Evolutionary conservation across 2,797 vertebrate species (phyloP).

Genomic region (Gymnothorax reevesii): DNA sequence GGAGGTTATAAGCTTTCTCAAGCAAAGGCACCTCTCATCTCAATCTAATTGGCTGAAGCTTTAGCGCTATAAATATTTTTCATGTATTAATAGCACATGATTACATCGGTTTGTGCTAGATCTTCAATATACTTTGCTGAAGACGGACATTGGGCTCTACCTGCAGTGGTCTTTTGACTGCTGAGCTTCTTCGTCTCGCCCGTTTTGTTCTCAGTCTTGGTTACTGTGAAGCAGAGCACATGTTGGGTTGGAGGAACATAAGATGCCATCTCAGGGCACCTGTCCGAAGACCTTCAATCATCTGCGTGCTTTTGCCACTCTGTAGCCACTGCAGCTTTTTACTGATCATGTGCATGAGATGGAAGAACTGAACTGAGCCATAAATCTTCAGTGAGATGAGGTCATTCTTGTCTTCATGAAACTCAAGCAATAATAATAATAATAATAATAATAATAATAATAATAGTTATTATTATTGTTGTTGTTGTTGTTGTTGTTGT

Average conservation of each 20-base stretch:
- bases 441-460: not conserved
- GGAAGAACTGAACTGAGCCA: not conserved
- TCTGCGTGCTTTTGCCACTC: not conserved
- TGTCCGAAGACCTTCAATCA: not conserved
- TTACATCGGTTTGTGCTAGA: too few relatives aligned
- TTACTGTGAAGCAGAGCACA: conserved; percentile 60
- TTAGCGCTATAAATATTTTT: too few relatives aligned
- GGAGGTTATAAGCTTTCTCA: too few relatives aligned
- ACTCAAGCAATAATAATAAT: not conserved
- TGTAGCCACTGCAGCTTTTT: not conserved
- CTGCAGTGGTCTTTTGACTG: conserved; percentile 73
- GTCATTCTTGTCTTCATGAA: not conserved
- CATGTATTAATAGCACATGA: too few relatives aligned
- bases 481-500: too few relatives aligned
- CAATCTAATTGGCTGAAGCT: too few relatives aligned
- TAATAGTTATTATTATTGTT: not conserved
- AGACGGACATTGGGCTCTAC: conserved; percentile 55
- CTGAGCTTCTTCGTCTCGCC: conserved; percentile 79
- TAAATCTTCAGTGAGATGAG: not conserved
- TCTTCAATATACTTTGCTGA: too few relatives aligned
- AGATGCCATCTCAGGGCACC: not conserved
- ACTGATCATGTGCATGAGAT: not conserved
- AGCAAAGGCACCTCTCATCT: too few relatives aligned
- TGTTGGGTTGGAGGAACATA: not conserved
- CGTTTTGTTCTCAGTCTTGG: conserved; percentile 80